Evolutionary conservation across 2,888 invertebrate genomes (phyloP).

Genomic region (Siphlonurus alternatus): DNA sequence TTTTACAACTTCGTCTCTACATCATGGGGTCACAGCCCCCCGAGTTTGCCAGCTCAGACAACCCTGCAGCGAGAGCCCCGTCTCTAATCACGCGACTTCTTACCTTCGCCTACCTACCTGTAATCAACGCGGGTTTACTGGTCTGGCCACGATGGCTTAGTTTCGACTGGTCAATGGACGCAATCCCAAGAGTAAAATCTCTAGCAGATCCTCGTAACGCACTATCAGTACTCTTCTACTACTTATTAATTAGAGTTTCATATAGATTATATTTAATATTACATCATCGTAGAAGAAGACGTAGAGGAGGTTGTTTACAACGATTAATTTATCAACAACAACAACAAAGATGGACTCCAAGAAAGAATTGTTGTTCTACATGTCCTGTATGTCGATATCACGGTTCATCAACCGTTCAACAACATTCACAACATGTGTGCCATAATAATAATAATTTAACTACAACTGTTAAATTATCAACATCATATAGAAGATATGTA

Average conservation of each 20-base stretch:
- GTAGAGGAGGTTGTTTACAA: background rate
- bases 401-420: background rate
- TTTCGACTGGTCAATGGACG: slow-evolving; percentile 99
- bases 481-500: background rate
- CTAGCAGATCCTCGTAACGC: slow-evolving; percentile 27
- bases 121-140: slow-evolving; percentile 28
- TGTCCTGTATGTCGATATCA: background rate
- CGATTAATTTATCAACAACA: background rate
- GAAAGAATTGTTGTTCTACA: background rate
- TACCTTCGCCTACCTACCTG: slow-evolving; percentile 30
- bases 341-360: background rate
- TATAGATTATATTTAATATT: background rate
- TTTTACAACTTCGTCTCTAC: background rate
- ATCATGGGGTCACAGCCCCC: slow-evolving; percentile 18
- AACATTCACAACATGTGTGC: background rate
- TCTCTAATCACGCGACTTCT: slow-evolving; percentile 25
- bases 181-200: slow-evolving; percentile 49
- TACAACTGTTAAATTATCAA: background rate
- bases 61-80: slow-evolving; percentile 30
- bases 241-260: background rate
- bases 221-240: slow-evolving; percentile 24
- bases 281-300: background rate
- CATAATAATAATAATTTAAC: background rate
- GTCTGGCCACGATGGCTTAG: slow-evolving; percentile 75
- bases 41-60: slow-evolving; percentile 31